Evolutionary conservation across 2,797 vertebrate genomes (phyloP), one percentile per base, ranked within the genome.

Genomic region (Lacerta agilis): DNA sequence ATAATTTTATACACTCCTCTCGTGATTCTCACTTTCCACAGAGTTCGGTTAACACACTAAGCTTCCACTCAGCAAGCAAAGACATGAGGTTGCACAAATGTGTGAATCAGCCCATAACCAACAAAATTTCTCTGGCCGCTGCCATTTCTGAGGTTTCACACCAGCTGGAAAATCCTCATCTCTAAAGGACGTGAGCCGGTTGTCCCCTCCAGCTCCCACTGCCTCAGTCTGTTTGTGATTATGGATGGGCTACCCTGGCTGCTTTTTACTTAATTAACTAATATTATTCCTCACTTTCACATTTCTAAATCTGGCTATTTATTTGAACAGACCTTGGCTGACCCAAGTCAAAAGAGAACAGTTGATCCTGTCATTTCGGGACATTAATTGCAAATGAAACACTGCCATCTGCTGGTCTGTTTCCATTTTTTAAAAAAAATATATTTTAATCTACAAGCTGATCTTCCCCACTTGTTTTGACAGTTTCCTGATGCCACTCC

Each of bases 321-420:
- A 82, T 69, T 69, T 25, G 86, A 91, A 83, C 89, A 94, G 94
- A 92, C 94, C 95, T 94, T 93, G 94, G 92, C 91, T 94, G 93
- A 95, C 94, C 95, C 94, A 76, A 88, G 88, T 61, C 93, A 92
- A 90, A 89, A 73, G 55, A 55, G 82, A 92, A 78, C n/a, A 87
- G 58, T 2, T 45, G 1, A n/a, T 6, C 41, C 75, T 23, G 0
- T 0, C 36, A 36, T 25, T 8, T 66, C 8, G 13, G 27, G 38
- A 69, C 0, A 66, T 49, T 55, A 80, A 95, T 95, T 90, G 73
- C 86, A 93, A 96, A 90, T 96, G 94, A 92, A 95, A 97, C 89
- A 95, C 82, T 89, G 95, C 97, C 97, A 97, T 94, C 97, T 97
- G 93, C 94, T 96, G 97, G 95, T 11, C 58, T 5, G 1, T 20